Evolutionary conservation across 2,113 vertebrate species (phyloP).

Genomic region (Caretta caretta): DNA sequence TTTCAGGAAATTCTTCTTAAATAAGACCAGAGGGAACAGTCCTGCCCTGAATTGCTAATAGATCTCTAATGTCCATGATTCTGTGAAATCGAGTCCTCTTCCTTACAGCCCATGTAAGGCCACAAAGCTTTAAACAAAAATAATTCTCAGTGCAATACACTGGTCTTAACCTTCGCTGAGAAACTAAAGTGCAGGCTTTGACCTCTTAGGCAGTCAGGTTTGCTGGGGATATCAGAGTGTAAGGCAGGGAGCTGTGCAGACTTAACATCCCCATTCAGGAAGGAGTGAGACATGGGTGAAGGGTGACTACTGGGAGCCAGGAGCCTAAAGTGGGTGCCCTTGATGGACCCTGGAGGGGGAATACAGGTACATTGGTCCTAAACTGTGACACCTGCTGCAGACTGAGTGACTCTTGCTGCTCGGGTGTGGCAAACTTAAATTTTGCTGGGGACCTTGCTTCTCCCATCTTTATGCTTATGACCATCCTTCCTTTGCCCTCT

Average conservation of each 20-base stretch:
- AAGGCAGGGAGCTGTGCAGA: neutral
- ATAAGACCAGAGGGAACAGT: conserved; percentile 7
- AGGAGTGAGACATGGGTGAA: too few species aligned
- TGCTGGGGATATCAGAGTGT: neutral
- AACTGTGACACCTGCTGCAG: neutral
- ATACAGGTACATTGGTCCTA: neutral
- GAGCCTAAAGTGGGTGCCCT: neutral
- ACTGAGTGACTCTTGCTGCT: neutral
- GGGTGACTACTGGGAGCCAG: neutral
- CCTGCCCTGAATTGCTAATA: neutral
- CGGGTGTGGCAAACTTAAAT: neutral
- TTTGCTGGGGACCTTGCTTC: neutral
- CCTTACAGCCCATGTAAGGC: conserved; percentile 25
- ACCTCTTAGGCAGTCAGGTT: neutral
- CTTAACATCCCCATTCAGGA: neutral
- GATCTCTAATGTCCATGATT: neutral
- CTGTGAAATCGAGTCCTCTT: neutral
- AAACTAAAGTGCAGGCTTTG: neutral
- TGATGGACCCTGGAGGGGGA: neutral
- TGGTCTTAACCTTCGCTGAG: neutral
- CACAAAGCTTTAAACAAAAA: conserved; percentile 2
- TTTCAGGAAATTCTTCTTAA: conserved; percentile 36
- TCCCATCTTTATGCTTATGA: neutral
- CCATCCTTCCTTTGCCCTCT: neutral
- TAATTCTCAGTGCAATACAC: neutral